Conservation (phyloP, 2,797 vertebrate species). For the Dromococcyx pavoninus region DNA sequence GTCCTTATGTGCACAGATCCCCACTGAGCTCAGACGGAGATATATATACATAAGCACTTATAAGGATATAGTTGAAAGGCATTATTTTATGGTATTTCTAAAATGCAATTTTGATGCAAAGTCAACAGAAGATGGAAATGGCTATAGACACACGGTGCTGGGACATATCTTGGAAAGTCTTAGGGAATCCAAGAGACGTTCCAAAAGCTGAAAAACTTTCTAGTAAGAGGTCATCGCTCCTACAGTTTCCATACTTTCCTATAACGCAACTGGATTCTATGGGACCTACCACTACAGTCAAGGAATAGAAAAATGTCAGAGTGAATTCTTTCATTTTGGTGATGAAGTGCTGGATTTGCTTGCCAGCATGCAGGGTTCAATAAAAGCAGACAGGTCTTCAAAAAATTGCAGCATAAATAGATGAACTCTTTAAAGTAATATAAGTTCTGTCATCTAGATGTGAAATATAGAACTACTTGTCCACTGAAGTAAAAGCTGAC, state of each 20-base stretch:
- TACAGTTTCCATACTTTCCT: neutral
- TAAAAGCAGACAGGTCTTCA: constrained; percentile 76
- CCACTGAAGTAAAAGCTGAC: constrained; percentile 9
- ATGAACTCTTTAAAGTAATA: constrained; percentile 79
- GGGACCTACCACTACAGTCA: neutral
- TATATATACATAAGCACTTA: neutral
- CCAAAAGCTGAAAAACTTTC: neutral
- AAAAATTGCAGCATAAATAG: constrained; percentile 78
- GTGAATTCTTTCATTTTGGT: constrained; percentile 72
- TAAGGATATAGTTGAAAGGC: neutral
- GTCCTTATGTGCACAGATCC: neutral
- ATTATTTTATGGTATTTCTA: neutral
- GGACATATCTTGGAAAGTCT: neutral
- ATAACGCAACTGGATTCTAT: neutral
- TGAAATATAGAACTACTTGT: constrained; percentile 67
- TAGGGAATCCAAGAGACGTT: neutral
- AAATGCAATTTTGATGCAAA: neutral
- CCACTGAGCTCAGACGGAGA: neutral
- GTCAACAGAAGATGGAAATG: neutral
- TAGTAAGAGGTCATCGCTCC: neutral
- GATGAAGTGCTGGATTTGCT: constrained; percentile 71
- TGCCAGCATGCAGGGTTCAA: constrained; percentile 63
- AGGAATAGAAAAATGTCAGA: constrained; percentile 62
- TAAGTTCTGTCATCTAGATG: constrained; percentile 71
- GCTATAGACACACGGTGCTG: neutral